Conservation (phyloP, 1,140 invertebrate genomes). For the Drosophila watanabei region DNA sequence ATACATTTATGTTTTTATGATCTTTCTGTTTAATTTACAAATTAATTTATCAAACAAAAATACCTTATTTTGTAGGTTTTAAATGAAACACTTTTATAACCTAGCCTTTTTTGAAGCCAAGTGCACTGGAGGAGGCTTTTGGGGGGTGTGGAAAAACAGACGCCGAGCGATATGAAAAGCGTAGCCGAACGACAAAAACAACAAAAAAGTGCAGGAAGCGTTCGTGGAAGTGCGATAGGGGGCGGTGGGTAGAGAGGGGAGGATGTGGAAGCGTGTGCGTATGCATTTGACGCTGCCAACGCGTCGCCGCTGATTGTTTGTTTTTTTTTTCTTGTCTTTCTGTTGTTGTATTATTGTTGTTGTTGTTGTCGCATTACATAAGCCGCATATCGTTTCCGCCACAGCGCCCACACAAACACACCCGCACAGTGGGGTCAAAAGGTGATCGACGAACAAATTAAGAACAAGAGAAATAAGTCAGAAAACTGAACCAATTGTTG, state of each 20-base stretch:
- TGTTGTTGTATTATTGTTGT: constrained; percentile 13
- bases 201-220: constrained; percentile 70
- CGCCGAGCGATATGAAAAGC: constrained; percentile 63
- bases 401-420: constrained; percentile 59
- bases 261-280: constrained; percentile 48
- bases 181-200: constrained; percentile 38
- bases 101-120: neutral
- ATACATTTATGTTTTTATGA: too few relatives aligned
- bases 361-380: constrained; percentile 63
- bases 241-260: neutral
- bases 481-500: neutral
- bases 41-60: neutral
- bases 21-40: neutral
- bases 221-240: constrained; percentile 18
- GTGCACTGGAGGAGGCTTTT: neutral
- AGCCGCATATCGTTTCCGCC: constrained; percentile 71
- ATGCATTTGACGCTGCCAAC: constrained; percentile 49
- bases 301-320: constrained; percentile 35
- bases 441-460: constrained; percentile 16
- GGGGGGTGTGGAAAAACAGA: constrained; percentile 34
- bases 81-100: neutral
- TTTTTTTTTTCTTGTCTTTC: neutral
- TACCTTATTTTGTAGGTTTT: neutral
- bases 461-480: neutral
- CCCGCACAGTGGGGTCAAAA: constrained; percentile 44